phyloP scores from a whole-genome alignment of 1,140 invertebrate species.

The Chironomus striatipennis region DNA sequence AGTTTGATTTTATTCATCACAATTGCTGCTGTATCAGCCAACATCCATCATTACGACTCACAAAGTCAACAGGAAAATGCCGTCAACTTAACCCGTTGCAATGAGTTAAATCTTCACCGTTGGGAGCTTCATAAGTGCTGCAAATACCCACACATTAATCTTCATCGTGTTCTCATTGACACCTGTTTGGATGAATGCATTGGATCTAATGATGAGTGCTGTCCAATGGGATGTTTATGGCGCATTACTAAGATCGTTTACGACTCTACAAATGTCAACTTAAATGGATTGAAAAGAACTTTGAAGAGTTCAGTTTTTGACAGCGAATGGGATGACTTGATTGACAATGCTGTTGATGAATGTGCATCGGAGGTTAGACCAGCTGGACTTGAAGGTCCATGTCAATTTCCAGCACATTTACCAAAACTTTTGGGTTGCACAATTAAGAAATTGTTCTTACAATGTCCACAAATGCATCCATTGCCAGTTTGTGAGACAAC shows the following conservation, averaged over 20 bases:
- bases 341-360: neutral
- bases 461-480: neutral
- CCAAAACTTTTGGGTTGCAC: neutral
- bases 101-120: neutral
- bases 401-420: constrained; percentile 1
- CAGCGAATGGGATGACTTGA: neutral
- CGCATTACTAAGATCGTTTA: neutral
- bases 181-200: neutral
- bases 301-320: neutral
- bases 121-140: neutral
- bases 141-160: constrained; percentile 2
- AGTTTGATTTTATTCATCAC: no score
- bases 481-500: neutral
- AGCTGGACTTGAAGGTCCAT: neutral
- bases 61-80: neutral
- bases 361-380: neutral
- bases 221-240: neutral
- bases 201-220: neutral
- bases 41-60: no score
- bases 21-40: no score
- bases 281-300: neutral
- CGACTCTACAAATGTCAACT: neutral
- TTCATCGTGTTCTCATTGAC: neutral
- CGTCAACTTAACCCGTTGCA: neutral
- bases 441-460: neutral